Evolutionary conservation across 2,113 vertebrate genomes (phyloP), one percentile per base, ranked within the genome.

Genomic region (Pachycephala philippinensis): DNA sequence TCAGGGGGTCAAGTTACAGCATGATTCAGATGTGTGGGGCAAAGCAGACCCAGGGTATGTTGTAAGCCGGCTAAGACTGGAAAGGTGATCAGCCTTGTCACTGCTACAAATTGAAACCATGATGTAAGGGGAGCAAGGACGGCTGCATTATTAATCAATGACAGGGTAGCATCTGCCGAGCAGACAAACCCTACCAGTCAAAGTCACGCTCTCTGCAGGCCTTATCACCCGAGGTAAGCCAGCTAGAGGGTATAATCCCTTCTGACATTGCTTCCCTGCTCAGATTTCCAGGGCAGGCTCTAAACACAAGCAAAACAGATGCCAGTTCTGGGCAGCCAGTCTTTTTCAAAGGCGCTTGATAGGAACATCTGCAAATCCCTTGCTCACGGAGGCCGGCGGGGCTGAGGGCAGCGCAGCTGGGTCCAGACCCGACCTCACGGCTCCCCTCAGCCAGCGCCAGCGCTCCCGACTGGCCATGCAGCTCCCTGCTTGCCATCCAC

Each of bases 1-100:
- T 94, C 81, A 97, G 50, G 13, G 57, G 21, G 20, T 94, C 93
- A 24, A 45, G 82, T 96, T 96, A 95, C 93, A 15, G 84, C 53
- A 0, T 3, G 71, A 59, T 77, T 91, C 35, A 15, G 35, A 71
- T 3, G 49, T 4, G 37, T 11, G 81, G 49, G 86, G 64, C 72
- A 47, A 53, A 82, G 87, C 42, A 24, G 54, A 69, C 7, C 23
- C 21, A 1, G 19, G 78, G 9, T 7, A 24, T 13, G 49, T 13
- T 15, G 21, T 70, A 45, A 96, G 35, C 39, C 5, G 1, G 68
- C 59, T 59, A 18, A 71, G 66, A 45, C 42, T 45, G 5, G 75
- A 64, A 85, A 91, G 81, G 82, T 53, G 82, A 96, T 93, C 93
- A 17, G 87, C 92, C 71, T 74, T 28, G 93, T 70, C 84, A 65